Evolutionary conservation across 1,140 invertebrate genomes (phyloP), one percentile per base, ranked within the genome.

Genomic region (Phymorhynchus buccinoides): DNA sequence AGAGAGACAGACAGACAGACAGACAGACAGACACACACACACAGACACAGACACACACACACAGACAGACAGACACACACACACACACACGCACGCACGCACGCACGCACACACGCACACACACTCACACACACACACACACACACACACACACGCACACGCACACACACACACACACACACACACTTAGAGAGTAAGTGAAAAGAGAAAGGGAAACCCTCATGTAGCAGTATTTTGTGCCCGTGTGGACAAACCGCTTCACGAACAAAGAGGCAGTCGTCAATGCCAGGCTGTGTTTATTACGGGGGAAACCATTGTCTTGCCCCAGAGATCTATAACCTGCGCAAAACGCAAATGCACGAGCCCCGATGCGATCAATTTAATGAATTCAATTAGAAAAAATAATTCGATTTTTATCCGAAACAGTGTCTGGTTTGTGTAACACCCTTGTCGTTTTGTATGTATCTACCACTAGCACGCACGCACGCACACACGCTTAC

Each of bases 21-120:
- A 22, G 12, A 22, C n/a, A 62, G 18, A 12, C 1, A 62, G 18
- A 27, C 56, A 27, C 56, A 62, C 56, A 18, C 22, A 22, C 56
- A 62, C 56, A 27, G 4, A 9, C 56, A 3, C n/a, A 62, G 18
- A 62, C 56, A 62, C 56, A 27, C 56, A 62, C 56, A 62, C 56
- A 62, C 56, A 62, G 18, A 9, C 56, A 9, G 18, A 62, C 56
- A 62, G 18, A 62, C 56, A 62, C 56, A 62, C 56, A 62, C 56
- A 62, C 56, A 27, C 56, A 27, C 56, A 27, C 56, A 27, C 56
- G 22, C 56, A 27, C 56, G 22, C 56, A 27, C 56, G n/a, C 22
- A 62, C 56, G n/a, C 56, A 62, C 56, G n/a, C 56, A 62, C 56
- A 62, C 56, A 62, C 56, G n/a, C 56, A 62, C 14, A 62, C 56